These are phyloP conservation scores for Dryococelus australis DNA, from an alignment of 2,888 invertebrate genomes.

Conservation along the genomic window DNA sequence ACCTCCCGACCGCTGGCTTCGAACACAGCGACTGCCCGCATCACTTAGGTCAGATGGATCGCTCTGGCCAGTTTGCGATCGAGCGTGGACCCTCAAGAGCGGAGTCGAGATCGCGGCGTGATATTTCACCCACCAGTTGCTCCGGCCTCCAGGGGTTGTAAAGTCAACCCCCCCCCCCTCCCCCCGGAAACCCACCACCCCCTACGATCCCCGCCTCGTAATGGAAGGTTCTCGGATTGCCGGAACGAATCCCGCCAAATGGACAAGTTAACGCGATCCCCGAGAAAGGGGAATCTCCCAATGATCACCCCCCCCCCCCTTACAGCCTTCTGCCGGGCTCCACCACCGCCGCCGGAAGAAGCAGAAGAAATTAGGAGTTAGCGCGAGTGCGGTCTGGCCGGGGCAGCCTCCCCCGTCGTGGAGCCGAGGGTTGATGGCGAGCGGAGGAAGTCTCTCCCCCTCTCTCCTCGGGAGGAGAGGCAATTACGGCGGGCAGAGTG, in stretches of 20 bases:
- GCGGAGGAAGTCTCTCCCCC: too few relatives aligned
- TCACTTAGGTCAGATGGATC: not conserved
- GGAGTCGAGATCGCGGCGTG: not conserved
- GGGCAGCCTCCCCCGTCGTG: not conserved
- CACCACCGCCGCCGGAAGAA: too few relatives aligned
- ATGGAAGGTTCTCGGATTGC: constrained; percentile 2
- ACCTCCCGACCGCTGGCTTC: too few relatives aligned
- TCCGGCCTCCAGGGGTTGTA: not conserved
- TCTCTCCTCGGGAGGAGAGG: too few relatives aligned
- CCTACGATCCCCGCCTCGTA: not conserved
- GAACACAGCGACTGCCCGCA: too few relatives aligned
- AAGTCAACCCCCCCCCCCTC: not conserved
- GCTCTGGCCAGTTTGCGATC: not conserved
- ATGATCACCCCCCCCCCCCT: too few relatives aligned
- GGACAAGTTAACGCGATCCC: constrained; percentile 16
- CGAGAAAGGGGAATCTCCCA: not conserved
- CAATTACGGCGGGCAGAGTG: too few relatives aligned
- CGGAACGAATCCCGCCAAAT: constrained; percentile 16
- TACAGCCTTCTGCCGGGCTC: too few relatives aligned
- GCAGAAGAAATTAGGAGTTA: too few relatives aligned
- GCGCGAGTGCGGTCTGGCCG: not conserved
- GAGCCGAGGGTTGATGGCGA: not conserved
- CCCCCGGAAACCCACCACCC: not conserved
- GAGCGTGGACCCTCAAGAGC: not conserved
- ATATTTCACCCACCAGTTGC: constrained; percentile 16